Evolutionary conservation across 2,888 invertebrate genomes (phyloP).

Genomic region (Crioceris asparagi): DNA sequence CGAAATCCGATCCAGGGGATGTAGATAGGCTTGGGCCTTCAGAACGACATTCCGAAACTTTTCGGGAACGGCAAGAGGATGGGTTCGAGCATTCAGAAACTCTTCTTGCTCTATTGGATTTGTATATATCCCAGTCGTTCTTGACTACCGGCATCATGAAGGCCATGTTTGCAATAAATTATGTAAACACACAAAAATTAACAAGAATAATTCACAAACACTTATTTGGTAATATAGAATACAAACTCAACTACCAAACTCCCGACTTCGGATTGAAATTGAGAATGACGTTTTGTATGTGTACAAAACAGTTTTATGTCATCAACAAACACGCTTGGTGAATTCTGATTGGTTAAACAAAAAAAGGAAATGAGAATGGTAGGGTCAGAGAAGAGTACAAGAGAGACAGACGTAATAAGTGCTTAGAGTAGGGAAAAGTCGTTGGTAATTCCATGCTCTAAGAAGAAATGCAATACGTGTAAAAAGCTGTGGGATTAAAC

Average conservation of each 20-base stretch:
- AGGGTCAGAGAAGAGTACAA: too few relatives aligned
- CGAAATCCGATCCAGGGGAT: conserved; percentile 50
- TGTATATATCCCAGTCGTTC: conserved; percentile 89
- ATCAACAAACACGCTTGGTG: background rate
- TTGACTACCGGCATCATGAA: conserved; percentile 93
- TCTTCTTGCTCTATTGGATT: conserved; percentile 65
- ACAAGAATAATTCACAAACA: background rate
- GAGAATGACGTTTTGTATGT: background rate
- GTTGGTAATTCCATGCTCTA: too few relatives aligned
- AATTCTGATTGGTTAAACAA: background rate
- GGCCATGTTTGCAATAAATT: conserved; percentile 51
- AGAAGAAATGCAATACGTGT: too few relatives aligned
- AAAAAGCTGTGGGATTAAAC: too few relatives aligned
- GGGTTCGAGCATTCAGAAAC: conserved; percentile 63
- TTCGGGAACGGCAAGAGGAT: conserved; percentile 51
- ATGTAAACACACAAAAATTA: background rate
- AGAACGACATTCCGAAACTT: conserved; percentile 65
- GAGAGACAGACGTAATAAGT: too few relatives aligned
- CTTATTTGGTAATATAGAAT: background rate
- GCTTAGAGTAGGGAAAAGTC: too few relatives aligned
- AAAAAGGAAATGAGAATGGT: too few relatives aligned
- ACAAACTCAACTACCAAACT: background rate
- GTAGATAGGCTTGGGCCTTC: conserved; percentile 62
- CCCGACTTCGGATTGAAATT: too few relatives aligned
- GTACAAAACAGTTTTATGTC: conserved; percentile 2